phyloP scores from a whole-genome alignment of 2,888 invertebrate species.

The Idaea straminata region DNA sequence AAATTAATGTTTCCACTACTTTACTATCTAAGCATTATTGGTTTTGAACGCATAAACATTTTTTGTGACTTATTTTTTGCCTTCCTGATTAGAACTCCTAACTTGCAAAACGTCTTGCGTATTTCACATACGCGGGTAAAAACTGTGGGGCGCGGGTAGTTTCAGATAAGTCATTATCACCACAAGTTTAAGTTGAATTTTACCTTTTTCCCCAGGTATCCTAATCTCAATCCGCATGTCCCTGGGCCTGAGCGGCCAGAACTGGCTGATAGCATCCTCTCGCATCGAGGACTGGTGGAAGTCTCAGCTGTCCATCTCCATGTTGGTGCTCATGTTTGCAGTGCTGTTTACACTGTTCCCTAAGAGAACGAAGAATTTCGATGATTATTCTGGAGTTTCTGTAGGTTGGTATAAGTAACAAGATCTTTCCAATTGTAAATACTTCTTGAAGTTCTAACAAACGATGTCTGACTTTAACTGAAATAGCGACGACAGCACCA shows the following conservation, averaged over 20 bases:
- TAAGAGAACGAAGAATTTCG: conserved; percentile 40
- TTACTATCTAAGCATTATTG: too few relatives aligned
- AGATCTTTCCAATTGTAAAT: background rate
- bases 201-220: conserved; percentile 47
- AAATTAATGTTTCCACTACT: too few relatives aligned
- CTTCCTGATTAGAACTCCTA: too few relatives aligned
- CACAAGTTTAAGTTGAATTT: background rate
- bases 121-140: too few relatives aligned
- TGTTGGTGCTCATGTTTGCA: conserved; percentile 64
- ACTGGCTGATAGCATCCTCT: conserved; percentile 53
- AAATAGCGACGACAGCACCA: too few relatives aligned
- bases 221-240: conserved; percentile 68
- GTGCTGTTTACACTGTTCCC: conserved; percentile 64
- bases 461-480: too few relatives aligned
- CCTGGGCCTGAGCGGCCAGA: conserved; percentile 55
- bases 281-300: conserved; percentile 61
- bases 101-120: too few relatives aligned
- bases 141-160: too few relatives aligned
- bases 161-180: background rate
- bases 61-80: too few relatives aligned
- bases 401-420: background rate
- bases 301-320: conserved; percentile 57
- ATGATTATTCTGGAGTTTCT: conserved; percentile 18
- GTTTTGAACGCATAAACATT: too few relatives aligned
- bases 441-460: too few relatives aligned